Evolutionary conservation across 2,888 invertebrate species (phyloP).

Genomic region (Leucania comma): DNA sequence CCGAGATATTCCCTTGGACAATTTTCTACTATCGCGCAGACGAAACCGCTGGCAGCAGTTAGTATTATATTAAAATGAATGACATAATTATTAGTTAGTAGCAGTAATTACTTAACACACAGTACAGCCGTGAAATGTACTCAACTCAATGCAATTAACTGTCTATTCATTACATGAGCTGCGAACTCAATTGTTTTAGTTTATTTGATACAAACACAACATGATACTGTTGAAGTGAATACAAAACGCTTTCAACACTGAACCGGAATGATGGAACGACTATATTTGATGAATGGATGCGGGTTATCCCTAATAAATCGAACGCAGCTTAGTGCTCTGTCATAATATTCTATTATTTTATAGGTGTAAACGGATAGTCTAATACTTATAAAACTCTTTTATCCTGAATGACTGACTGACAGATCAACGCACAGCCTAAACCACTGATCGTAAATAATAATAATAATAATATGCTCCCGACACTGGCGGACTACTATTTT

Average conservation of each 20-base stretch:
- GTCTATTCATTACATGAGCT: conserved; percentile 26
- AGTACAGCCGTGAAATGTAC: background rate
- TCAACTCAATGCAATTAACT: conserved; percentile 30
- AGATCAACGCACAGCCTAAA: too few species aligned
- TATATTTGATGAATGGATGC: conserved; percentile 35
- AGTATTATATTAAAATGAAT: background rate
- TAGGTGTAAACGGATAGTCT: conserved; percentile 14
- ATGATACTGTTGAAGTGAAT: conserved; percentile 39
- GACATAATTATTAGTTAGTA: background rate
- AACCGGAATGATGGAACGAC: conserved; percentile 54
- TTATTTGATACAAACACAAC: conserved; percentile 41
- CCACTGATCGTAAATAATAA: too few species aligned
- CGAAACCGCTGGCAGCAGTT: too few species aligned
- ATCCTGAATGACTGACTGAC: too few species aligned
- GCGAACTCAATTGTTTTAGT: conserved; percentile 44
- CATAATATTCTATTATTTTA: conserved; percentile 19
- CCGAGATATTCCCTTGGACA: too few species aligned
- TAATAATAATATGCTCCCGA: too few species aligned
- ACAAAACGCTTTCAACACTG: conserved; percentile 34
- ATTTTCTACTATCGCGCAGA: too few species aligned
- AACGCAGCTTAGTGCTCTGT: conserved; percentile 36
- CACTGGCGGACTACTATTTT: too few species aligned
- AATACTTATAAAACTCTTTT: background rate
- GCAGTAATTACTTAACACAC: too few species aligned
- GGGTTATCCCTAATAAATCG: conserved; percentile 38